Conservation (phyloP, 2,113 vertebrate genomes). For the Lichenostomus cassidix region DNA sequence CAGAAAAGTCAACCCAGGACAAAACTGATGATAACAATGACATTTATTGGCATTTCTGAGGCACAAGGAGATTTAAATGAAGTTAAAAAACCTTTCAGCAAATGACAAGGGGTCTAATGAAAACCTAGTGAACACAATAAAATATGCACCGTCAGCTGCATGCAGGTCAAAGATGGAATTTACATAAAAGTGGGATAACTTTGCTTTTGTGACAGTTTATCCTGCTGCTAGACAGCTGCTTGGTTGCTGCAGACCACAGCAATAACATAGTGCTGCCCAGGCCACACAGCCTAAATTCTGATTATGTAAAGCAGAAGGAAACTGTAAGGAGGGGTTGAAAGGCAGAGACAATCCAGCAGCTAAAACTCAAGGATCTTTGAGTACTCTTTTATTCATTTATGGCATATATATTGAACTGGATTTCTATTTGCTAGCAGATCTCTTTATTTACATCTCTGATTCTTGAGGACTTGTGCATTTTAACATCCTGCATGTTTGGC, state of each 20-base stretch:
- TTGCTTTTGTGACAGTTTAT: constrained; percentile 22
- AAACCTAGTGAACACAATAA: constrained; percentile 50
- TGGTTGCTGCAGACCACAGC: background rate
- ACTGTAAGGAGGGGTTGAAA: background rate
- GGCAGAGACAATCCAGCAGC: background rate
- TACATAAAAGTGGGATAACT: constrained; percentile 49
- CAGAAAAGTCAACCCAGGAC: constrained; percentile 53
- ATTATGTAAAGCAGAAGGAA: background rate
- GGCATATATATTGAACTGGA: background rate
- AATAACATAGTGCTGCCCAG: background rate
- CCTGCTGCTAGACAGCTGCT: background rate
- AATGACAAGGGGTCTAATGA: constrained; percentile 54
- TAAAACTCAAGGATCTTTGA: background rate
- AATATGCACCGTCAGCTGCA: constrained; percentile 13
- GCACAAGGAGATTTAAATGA: constrained; percentile 61
- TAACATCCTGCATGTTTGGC: background rate
- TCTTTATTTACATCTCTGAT: background rate
- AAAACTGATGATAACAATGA: constrained; percentile 62
- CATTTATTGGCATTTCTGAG: constrained; percentile 69
- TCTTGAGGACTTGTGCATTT: background rate
- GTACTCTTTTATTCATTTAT: background rate
- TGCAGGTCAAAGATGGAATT: constrained; percentile 43
- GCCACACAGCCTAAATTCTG: background rate
- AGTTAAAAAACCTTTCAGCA: constrained; percentile 60
- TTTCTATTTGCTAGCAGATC: background rate